Evolutionary conservation across 2,888 invertebrate genomes (phyloP).

Genomic region (Calliphora vomitoria): DNA sequence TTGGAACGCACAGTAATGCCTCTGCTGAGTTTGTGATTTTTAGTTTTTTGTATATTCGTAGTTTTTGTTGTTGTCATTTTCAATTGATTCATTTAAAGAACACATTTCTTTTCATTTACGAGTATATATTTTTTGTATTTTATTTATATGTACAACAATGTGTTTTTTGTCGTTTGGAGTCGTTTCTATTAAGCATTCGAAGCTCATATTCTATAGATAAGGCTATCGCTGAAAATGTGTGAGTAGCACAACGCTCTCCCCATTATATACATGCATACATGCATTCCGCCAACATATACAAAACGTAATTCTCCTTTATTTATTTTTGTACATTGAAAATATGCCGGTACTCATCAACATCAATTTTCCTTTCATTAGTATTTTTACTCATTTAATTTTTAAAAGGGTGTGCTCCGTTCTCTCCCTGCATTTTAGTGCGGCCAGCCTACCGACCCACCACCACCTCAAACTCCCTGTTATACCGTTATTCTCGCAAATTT

Average conservation of each 20-base stretch:
- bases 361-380: constrained; percentile 45
- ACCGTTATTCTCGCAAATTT: constrained; percentile 56
- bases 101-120: constrained; percentile 60
- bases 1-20: constrained; percentile 35
- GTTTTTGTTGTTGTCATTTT: constrained; percentile 36
- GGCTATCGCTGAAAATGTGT: constrained; percentile 36
- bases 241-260: constrained; percentile 30
- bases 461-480: neutral
- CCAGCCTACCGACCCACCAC: constrained; percentile 52
- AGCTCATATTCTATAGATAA: constrained; percentile 69
- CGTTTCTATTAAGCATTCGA: constrained; percentile 61
- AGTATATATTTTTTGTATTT: constrained; percentile 36
- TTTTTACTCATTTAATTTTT: constrained; percentile 19
- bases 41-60: constrained; percentile 18
- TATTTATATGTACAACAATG: constrained; percentile 13
- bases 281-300: neutral
- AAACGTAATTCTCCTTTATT: constrained; percentile 2
- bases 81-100: constrained; percentile 66
- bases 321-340: constrained; percentile 3
- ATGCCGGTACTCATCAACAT: constrained; percentile 33
- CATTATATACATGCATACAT: neutral
- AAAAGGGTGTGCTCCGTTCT: constrained; percentile 50
- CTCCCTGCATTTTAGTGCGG: neutral
- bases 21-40: constrained; percentile 58
- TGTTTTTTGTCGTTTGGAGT: constrained; percentile 25